phyloP scores from a whole-genome alignment of 2,113 vertebrate species.

The Anolis sagrei region DNA sequence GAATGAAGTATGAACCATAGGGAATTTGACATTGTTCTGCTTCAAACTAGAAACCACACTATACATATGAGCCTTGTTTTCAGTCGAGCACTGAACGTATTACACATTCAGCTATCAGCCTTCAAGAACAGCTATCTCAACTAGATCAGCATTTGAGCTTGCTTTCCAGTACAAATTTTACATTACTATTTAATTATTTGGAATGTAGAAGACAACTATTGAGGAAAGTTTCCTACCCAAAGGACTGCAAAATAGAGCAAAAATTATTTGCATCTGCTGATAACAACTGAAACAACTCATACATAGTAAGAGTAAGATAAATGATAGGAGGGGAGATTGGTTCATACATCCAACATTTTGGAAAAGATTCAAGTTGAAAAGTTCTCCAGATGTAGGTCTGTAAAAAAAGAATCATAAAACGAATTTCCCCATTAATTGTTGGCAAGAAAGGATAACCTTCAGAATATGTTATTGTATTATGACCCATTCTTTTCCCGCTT shows the following conservation, averaged over 20 bases:
- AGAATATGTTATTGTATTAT: constrained; percentile 52
- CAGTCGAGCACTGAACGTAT: neutral
- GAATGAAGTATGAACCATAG: neutral
- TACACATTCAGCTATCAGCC: neutral
- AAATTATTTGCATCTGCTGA: constrained; percentile 56
- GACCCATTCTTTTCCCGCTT: constrained; percentile 57
- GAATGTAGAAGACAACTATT: constrained; percentile 16
- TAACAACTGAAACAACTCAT: constrained; percentile 65
- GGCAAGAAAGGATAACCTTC: constrained; percentile 68
- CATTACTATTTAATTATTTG: neutral
- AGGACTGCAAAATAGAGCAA: constrained; percentile 52
- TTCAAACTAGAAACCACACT: neutral
- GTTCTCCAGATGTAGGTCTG: constrained; percentile 82
- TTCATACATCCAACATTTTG: constrained; percentile 73
- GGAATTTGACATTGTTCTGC: neutral
- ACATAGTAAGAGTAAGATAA: constrained; percentile 65
- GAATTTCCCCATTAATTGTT: constrained; percentile 76
- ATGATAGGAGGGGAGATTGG: constrained; percentile 64
- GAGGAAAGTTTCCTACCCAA: constrained; percentile 23
- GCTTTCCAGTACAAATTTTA: neutral
- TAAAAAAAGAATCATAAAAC: constrained; percentile 80
- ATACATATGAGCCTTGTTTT: neutral
- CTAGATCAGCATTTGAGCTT: neutral
- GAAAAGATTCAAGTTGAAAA: constrained; percentile 77
- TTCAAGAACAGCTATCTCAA: neutral